Conservation (phyloP, 2,797 vertebrate species). For the Euphonia xanthogaster region DNA sequence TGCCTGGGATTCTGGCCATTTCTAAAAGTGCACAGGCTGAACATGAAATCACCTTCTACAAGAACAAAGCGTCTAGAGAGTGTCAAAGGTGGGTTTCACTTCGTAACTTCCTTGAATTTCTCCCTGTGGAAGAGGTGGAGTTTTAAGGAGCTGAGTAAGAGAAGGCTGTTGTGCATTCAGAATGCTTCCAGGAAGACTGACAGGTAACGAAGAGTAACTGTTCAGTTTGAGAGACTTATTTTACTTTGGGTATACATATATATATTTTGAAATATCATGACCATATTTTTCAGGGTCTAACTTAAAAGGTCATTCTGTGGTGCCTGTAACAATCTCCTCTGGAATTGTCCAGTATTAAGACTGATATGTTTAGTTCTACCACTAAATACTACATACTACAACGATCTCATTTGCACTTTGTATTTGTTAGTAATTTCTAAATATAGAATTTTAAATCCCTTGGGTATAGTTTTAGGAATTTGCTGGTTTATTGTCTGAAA, state of each 20-base stretch:
- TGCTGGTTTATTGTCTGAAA: background rate
- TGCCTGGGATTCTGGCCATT: background rate
- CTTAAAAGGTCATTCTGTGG: background rate
- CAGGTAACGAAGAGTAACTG: background rate
- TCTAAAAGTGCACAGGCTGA: background rate
- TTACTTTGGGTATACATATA: background rate
- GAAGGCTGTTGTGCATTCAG: background rate
- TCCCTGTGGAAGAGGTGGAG: background rate
- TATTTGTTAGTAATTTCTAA: background rate
- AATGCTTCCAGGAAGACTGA: background rate
- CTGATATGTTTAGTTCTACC: background rate
- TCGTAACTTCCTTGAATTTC: background rate
- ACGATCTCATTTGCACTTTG: background rate
- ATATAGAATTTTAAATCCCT: background rate
- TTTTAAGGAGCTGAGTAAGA: background rate
- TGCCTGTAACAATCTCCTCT: background rate
- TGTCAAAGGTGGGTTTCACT: background rate
- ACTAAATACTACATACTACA: background rate
- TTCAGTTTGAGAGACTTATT: background rate
- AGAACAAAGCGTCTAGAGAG: background rate
- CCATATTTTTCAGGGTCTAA: background rate
- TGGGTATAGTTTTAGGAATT: background rate
- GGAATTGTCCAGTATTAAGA: background rate
- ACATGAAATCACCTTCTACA: background rate
- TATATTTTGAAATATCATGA: background rate